These are phyloP conservation scores for Cinclus mexicanus DNA, from an alignment of 2,113 vertebrate genomes.

Conservation along the genomic window DNA sequence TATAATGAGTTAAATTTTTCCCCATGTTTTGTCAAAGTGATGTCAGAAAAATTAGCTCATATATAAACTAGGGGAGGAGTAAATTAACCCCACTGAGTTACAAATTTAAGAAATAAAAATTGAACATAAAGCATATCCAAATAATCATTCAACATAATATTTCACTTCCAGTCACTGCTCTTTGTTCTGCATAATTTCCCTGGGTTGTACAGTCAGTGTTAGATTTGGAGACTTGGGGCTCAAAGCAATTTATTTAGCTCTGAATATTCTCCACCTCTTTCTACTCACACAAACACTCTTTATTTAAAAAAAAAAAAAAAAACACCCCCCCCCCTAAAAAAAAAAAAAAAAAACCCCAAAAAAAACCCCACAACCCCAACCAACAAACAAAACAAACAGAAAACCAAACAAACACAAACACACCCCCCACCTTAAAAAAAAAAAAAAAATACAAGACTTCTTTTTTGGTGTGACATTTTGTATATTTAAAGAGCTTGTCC, in stretches of 20 bases:
- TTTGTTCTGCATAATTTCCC: neutral
- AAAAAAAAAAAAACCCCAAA: neutral
- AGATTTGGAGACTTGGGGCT: neutral
- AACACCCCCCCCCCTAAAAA: too few relatives aligned
- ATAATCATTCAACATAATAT: neutral
- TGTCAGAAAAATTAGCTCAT: neutral
- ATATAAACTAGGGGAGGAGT: neutral
- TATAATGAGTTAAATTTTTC: neutral
- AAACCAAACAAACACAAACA: too few relatives aligned
- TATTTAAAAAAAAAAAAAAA: neutral
- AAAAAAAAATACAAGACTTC: neutral
- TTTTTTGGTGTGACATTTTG: neutral
- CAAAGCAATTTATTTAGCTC: neutral
- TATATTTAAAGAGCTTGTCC: neutral
- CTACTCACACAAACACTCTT: neutral
- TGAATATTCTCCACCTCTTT: neutral
- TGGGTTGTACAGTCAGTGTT: neutral
- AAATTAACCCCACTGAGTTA: neutral
- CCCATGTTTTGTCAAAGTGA: neutral
- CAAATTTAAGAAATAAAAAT: neutral
- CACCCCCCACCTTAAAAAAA: too few relatives aligned
- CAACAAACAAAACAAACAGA: neutral
- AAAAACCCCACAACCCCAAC: neutral
- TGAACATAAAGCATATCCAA: neutral
- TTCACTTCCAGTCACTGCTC: neutral